These are phyloP conservation scores for Eulemur rufifrons DNA, from an alignment of 2,113 vertebrate species.

Conservation along the genomic window DNA sequence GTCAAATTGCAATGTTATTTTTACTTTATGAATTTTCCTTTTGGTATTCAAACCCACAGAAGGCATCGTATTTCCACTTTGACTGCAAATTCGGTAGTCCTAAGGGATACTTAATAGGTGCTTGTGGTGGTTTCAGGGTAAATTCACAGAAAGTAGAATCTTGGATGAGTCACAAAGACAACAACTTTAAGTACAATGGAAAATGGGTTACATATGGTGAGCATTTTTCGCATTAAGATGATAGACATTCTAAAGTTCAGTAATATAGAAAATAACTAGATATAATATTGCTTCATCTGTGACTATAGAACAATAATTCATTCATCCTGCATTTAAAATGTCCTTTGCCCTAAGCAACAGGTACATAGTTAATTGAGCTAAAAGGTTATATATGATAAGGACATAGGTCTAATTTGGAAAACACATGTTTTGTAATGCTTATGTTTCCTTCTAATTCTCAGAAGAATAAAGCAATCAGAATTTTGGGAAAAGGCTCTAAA, in stretches of 20 bases:
- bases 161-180: constrained; percentile 51
- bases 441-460: background rate
- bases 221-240: constrained; percentile 31
- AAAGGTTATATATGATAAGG: constrained; percentile 9
- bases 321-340: background rate
- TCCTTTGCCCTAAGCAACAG: background rate
- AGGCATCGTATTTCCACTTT: constrained; percentile 34
- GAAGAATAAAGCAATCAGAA: background rate
- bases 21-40: constrained; percentile 44
- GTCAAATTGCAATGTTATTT: constrained; percentile 16
- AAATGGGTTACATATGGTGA: constrained; percentile 47
- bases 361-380: background rate
- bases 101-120: constrained; percentile 33
- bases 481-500: background rate
- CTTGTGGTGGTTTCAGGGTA: constrained; percentile 40
- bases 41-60: constrained; percentile 42
- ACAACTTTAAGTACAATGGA: constrained; percentile 26
- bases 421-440: background rate
- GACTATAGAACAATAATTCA: background rate
- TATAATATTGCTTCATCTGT: background rate
- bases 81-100: constrained; percentile 32
- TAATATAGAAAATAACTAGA: background rate
- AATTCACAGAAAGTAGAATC: constrained; percentile 54
- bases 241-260: background rate
- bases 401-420: constrained; percentile 20